A percentile compares a stretch with the other conserved stretches of the same genome.
Conservation (phyloP, 1,140 invertebrate species). For the Heliconius congener region DNA sequence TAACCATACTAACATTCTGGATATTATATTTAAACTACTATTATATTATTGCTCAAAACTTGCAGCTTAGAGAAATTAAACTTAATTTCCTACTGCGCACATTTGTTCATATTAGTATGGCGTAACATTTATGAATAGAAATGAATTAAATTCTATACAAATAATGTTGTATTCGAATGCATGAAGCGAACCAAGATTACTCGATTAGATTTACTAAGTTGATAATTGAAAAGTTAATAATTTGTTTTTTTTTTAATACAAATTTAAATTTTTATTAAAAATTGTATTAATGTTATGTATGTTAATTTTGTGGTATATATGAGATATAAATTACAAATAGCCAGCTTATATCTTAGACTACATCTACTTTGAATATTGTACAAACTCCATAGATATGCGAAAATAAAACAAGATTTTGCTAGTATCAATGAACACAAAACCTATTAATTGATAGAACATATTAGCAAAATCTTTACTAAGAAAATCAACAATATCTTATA, state of each 20-base stretch:
- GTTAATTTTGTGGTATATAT: too few species aligned
- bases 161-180: neutral
- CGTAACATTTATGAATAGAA: neutral
- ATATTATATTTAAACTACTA: neutral
- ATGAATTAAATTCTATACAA: neutral
- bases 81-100: neutral
- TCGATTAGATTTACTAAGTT: neutral
- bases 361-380: too few species aligned
- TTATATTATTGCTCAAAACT: neutral
- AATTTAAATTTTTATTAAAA: neutral
- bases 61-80: neutral
- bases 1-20: too few species aligned
- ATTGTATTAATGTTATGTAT: too few species aligned
- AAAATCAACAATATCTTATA: too few species aligned
- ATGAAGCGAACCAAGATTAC: neutral
- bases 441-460: neutral
- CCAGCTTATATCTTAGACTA: too few species aligned
- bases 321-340: too few species aligned
- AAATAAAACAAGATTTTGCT: too few species aligned
- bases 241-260: neutral
- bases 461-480: neutral
- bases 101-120: neutral
- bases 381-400: too few species aligned
- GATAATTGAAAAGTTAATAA: neutral
- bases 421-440: neutral